A percentile compares a stretch with the other conserved stretches of the same genome.
These are phyloP conservation scores for Polyommatus iphigenia DNA, from an alignment of 2,888 invertebrate species.

Conservation along the genomic window DNA sequence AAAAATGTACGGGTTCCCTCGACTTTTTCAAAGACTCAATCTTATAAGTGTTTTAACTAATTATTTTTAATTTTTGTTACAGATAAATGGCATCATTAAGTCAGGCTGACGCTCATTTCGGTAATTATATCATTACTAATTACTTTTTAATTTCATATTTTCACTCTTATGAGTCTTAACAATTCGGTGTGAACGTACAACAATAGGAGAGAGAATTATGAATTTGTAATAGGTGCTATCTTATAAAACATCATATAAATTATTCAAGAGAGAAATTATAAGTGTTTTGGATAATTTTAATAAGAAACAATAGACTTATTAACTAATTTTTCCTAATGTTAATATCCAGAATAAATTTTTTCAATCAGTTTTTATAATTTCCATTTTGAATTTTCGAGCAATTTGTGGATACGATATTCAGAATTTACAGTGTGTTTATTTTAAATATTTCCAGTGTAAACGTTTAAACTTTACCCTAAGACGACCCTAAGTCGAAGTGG, in stretches of 20 bases:
- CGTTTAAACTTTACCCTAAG: conserved; percentile 13
- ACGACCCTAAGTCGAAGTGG: conserved; percentile 18
- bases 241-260: background rate
- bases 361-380: background rate
- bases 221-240: background rate
- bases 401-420: background rate
- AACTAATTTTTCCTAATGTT: too few species aligned
- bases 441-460: background rate
- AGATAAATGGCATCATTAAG: conserved; percentile 1
- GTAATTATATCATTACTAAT: background rate
- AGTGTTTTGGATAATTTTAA: background rate
- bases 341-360: too few species aligned
- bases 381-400: background rate
- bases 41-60: background rate
- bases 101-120: background rate
- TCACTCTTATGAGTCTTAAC: background rate
- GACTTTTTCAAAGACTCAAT: too few species aligned
- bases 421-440: background rate
- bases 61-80: conserved; percentile 14
- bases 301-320: too few species aligned
- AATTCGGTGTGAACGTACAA: background rate
- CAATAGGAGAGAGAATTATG: background rate
- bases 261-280: background rate
- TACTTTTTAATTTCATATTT: background rate
- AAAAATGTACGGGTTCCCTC: too few species aligned